Evolutionary conservation across 2,888 invertebrate genomes (phyloP).

Genomic region (Himalopsyche tibetana): DNA sequence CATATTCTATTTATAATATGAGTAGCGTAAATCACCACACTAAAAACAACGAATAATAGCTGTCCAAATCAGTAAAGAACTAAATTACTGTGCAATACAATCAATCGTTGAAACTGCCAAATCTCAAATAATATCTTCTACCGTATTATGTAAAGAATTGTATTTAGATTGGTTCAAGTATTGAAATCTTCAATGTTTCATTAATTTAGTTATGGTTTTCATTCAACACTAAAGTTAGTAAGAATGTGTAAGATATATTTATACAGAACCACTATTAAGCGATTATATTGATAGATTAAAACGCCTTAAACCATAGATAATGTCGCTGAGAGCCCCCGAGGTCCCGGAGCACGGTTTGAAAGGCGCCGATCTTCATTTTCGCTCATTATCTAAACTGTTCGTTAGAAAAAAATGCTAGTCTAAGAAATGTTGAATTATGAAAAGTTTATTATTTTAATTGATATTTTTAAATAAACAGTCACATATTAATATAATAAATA

Average conservation of each 20-base stretch:
- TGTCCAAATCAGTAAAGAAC: neutral
- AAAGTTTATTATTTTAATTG: neutral
- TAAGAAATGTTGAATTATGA: neutral
- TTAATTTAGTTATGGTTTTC: too few relatives aligned
- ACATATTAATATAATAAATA: neutral
- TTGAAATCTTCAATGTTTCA: too few relatives aligned
- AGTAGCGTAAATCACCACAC: neutral
- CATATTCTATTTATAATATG: neutral
- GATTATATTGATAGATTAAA: too few relatives aligned
- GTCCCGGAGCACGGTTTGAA: too few relatives aligned
- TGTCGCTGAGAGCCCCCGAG: too few relatives aligned
- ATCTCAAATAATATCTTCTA: neutral
- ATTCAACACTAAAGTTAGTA: too few relatives aligned
- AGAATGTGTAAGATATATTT: too few relatives aligned
- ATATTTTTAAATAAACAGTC: constrained; percentile 19
- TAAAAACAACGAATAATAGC: neutral
- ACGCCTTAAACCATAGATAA: too few relatives aligned
- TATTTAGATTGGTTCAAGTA: too few relatives aligned
- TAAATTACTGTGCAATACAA: neutral
- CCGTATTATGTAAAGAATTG: neutral
- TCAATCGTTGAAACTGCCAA: neutral
- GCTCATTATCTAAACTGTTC: too few relatives aligned
- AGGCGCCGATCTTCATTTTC: too few relatives aligned
- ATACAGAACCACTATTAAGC: too few relatives aligned
- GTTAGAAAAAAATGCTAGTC: neutral